Evolutionary conservation across 1,140 invertebrate genomes (phyloP).

Genomic region (Trachymyrmex cornetzi): DNA sequence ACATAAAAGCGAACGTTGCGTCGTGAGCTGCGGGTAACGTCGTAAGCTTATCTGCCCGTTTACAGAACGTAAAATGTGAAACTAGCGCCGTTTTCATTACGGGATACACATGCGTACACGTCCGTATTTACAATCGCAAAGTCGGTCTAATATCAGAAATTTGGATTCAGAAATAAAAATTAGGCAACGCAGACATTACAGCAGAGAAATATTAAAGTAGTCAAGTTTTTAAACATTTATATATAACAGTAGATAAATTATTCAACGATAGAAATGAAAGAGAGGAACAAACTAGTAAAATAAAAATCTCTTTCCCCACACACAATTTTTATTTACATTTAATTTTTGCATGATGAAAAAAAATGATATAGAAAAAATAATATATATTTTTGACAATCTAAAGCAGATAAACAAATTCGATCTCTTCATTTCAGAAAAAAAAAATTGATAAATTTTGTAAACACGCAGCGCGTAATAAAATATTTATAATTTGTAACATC

Average conservation of each 20-base stretch:
- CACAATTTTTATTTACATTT: background rate
- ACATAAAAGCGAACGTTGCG: constrained; percentile 38
- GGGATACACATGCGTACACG: background rate
- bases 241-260: background rate
- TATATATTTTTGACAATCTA: background rate
- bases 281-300: background rate
- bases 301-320: background rate
- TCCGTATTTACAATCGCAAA: background rate
- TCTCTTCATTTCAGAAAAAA: background rate
- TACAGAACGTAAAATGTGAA: constrained; percentile 42
- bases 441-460: background rate
- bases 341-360: background rate
- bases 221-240: background rate
- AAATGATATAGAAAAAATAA: background rate
- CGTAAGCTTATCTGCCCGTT: constrained; percentile 57
- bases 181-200: background rate
- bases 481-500: background rate
- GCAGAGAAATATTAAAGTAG: background rate
- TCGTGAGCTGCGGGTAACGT: constrained; percentile 27
- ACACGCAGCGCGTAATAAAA: background rate
- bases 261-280: background rate
- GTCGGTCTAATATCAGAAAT: background rate
- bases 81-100: constrained; percentile 45
- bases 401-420: background rate
- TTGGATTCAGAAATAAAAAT: background rate